Conservation (phyloP, 2,797 vertebrate species). For the Xerus rutilus region DNA sequence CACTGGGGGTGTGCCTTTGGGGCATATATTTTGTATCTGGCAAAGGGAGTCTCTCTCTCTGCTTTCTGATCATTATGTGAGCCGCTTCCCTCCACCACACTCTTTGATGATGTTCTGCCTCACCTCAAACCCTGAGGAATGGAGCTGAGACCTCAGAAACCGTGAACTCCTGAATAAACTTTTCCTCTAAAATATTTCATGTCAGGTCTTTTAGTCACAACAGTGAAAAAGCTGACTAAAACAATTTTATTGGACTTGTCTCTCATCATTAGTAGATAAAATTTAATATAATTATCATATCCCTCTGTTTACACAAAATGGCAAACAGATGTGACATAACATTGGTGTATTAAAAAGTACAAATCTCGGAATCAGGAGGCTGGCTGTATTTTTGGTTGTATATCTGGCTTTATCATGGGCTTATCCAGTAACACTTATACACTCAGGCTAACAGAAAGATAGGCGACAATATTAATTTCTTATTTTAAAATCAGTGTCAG, state of each 20-base stretch:
- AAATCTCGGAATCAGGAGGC: not conserved
- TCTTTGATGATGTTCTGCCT: no score
- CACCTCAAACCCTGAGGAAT: no score
- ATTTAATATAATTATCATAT: not conserved
- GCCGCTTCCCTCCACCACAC: no score
- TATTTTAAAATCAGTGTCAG: slow-evolving; percentile 62
- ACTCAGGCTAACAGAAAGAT: slow-evolving; percentile 1
- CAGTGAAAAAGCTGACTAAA: no score
- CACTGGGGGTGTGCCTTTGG: no score
- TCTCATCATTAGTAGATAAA: slow-evolving; percentile 14
- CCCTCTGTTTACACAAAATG: not conserved
- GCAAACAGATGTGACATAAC: not conserved
- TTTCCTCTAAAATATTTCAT: no score
- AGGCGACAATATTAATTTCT: slow-evolving; percentile 15
- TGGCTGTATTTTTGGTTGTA: not conserved
- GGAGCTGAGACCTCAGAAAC: no score
- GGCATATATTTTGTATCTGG: no score
- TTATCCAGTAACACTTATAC: not conserved
- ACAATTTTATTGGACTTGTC: not conserved
- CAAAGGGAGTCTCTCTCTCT: no score
- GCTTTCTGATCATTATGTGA: no score
- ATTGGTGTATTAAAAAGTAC: not conserved
- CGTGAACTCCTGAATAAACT: no score
- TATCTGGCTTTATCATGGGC: not conserved
- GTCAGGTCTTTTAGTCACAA: no score